Conservation (phyloP, 2,797 vertebrate species). For the Anisognathus igniventris region DNA sequence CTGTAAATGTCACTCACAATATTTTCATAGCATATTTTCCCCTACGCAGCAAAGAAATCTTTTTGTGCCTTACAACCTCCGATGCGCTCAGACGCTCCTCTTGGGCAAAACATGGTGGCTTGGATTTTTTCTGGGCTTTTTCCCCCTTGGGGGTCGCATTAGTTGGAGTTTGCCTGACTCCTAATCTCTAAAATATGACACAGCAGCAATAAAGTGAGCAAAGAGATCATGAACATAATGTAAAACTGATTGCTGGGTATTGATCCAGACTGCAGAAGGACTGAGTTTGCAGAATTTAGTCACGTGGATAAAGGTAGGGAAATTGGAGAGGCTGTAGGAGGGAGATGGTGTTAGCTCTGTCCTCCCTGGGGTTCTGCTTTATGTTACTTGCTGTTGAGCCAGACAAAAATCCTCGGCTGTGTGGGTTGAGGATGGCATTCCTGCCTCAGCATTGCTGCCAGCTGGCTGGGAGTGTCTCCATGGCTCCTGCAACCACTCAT, state of each 20-base stretch:
- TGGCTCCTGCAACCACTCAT: neutral
- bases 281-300: neutral
- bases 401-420: fast-evolving
- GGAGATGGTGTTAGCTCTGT: neutral
- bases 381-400: neutral
- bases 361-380: fast-evolving
- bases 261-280: neutral
- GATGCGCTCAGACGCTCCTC: neutral
- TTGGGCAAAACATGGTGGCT: neutral
- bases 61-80: neutral
- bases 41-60: neutral
- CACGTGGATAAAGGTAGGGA: neutral
- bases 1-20: neutral
- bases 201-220: neutral
- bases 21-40: neutral
- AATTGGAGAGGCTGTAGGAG: neutral
- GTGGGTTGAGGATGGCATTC: neutral
- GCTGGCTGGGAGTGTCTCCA: neutral
- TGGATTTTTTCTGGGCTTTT: neutral
- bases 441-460: neutral
- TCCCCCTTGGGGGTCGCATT: neutral
- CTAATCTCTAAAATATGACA: neutral
- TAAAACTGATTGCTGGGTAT: neutral
- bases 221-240: neutral
- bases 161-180: neutral